Evolutionary conservation across 2,113 vertebrate species (phyloP).

Genomic region (Tragelaphus strepsiceros): DNA sequence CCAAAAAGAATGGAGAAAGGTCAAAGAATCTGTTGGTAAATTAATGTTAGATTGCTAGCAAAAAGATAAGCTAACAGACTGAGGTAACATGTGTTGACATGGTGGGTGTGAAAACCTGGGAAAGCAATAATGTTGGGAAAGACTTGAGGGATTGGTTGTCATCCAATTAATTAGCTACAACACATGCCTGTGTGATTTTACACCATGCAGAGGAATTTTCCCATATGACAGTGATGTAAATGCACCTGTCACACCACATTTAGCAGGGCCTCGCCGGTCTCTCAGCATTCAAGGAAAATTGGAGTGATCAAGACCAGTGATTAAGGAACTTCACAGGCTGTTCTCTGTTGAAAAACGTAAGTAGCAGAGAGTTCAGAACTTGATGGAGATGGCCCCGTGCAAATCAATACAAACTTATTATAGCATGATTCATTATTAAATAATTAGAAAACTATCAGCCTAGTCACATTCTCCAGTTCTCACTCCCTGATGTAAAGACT

Average conservation of each 20-base stretch:
- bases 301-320: not conserved
- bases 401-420: not conserved
- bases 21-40: slow-evolving; percentile 25
- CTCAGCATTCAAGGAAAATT: not conserved
- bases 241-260: not conserved
- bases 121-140: slow-evolving; percentile 37
- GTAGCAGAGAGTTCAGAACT: not conserved
- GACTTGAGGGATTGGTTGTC: slow-evolving; percentile 38
- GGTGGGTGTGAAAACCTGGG: slow-evolving; percentile 2
- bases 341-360: not conserved
- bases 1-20: not conserved
- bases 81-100: slow-evolving; percentile 18
- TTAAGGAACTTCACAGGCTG: not conserved
- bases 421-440: not conserved
- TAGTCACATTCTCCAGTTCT: not conserved
- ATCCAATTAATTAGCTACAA: slow-evolving; percentile 57
- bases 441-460: not conserved
- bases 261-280: not conserved
- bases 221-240: not conserved
- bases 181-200: slow-evolving; percentile 44
- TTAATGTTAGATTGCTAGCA: slow-evolving; percentile 20
- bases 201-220: not conserved
- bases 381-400: not conserved
- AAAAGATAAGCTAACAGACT: slow-evolving; percentile 8
- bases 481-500: not conserved